phyloP scores from a whole-genome alignment of 2,113 vertebrate genomes.

The Perca flavescens region DNA sequence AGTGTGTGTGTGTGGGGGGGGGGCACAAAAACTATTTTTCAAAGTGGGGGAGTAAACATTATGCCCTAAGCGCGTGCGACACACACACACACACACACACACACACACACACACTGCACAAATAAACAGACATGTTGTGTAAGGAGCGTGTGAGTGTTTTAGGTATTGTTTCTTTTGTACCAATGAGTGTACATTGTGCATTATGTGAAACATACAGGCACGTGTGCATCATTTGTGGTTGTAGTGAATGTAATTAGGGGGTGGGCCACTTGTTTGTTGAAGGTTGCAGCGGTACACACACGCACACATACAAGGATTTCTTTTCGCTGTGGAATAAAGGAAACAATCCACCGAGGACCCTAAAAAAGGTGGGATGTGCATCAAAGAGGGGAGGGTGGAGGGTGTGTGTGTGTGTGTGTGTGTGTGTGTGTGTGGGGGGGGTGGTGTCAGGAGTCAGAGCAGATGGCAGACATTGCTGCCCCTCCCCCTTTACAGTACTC shows the following conservation, averaged over 20 bases:
- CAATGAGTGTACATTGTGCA: neutral
- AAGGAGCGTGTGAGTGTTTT: slow-evolving; percentile 24
- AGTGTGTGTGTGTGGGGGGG: too few relatives aligned
- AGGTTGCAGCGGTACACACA: neutral
- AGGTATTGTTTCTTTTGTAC: neutral
- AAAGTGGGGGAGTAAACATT: too few relatives aligned
- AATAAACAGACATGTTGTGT: neutral
- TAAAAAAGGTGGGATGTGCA: slow-evolving; percentile 55
- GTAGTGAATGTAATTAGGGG: slow-evolving; percentile 36
- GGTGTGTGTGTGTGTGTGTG: too few relatives aligned
- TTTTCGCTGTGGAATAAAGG: slow-evolving; percentile 53
- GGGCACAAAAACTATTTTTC: too few relatives aligned
- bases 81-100: slow-evolving; percentile 21
- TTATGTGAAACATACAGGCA: slow-evolving; percentile 5
- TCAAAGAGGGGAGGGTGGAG: slow-evolving; percentile 27
- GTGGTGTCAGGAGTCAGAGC: slow-evolving; percentile 87
- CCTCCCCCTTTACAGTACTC: slow-evolving; percentile 44
- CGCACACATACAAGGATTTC: slow-evolving; percentile 15
- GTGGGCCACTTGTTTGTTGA: neutral
- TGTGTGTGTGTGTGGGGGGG: too few relatives aligned
- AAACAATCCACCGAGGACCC: slow-evolving; percentile 32
- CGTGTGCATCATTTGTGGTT: slow-evolving; percentile 27
- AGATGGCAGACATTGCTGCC: slow-evolving; percentile 85
- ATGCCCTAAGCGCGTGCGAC: too few relatives aligned
- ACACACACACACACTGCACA: slow-evolving; percentile 10